Base-by-base conservation (phyloP, 2,888 invertebrate genomes). In the Chrysina gloriosa region DNA sequence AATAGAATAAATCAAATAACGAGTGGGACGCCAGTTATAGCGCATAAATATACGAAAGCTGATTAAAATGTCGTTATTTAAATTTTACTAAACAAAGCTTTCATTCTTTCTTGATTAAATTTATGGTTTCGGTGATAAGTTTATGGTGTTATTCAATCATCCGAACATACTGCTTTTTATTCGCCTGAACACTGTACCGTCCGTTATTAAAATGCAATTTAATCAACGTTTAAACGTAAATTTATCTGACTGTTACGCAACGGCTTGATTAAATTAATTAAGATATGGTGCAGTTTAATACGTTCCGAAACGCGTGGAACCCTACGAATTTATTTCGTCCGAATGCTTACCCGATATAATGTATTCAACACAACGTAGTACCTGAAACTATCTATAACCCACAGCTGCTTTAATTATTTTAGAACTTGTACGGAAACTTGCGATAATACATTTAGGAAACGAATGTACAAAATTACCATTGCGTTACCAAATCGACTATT, bases 221-320 rank as follows among this genome's bases (percentile, higher is more conserved):
- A 66, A 66, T 66, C 47, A 66, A 58, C 58, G 42, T 56, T 66
- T 58, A 66, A 66, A 56, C 21, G 45, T 36, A 42, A 66, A 66
- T 66, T 63, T 68, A 68, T 68, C 63, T 68, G 16, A 45, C 29
- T 36, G 63, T 50, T 42, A 52, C 54, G 50, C 54, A 63, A 66
- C 25, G 48, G 29, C 50, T 52, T 63, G 69, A 69, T 69, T 69
- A 64, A 69, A 69, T 69, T 69, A 69, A 69, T 69, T 64, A 65
- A 69, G 63, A 63, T 68, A 67, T 61, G 66, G 50, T 61, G 66
- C 58, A 67, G 25, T 31, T 36, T 47, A 67, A 61, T 61, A 58
- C 42, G 58, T 66, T 66, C 66, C 66, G 36, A 31, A 58, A 42
- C 50, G 48, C 61, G 45, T 31, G 47, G 48, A 61, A 42, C 58